Evolutionary conservation across 2,888 invertebrate genomes (phyloP).

Genomic region (Tenodera sinensis): DNA sequence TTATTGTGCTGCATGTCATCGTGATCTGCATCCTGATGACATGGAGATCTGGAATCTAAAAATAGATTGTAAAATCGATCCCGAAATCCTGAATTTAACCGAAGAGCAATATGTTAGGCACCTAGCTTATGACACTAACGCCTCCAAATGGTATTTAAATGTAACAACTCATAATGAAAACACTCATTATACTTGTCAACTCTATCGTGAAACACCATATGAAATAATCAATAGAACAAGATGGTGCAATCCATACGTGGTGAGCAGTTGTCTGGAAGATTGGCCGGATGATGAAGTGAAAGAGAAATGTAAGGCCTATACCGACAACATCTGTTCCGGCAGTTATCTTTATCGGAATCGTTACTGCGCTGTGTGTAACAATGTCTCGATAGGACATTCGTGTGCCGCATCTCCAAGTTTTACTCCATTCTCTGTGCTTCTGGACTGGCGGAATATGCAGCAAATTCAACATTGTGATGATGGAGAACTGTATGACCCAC

Average conservation of each 20-base stretch:
- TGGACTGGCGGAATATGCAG: too few species aligned
- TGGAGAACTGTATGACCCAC: too few species aligned
- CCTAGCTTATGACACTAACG: neutral
- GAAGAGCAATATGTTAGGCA: neutral
- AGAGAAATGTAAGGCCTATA: neutral
- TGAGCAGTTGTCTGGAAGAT: neutral
- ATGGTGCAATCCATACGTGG: neutral
- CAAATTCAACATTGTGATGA: too few species aligned
- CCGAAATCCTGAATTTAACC: too few species aligned
- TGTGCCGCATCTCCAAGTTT: neutral
- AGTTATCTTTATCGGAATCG: too few species aligned
- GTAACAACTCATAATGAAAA: neutral
- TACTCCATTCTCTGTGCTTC: too few species aligned
- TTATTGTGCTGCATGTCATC: too few species aligned
- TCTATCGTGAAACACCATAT: neutral
- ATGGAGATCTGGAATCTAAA: neutral
- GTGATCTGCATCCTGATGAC: too few species aligned
- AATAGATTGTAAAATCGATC: neutral
- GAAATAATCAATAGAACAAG: accelerated
- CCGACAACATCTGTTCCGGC: too few species aligned
- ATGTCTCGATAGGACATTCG: too few species aligned
- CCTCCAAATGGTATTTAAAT: too few species aligned
- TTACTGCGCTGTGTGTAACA: too few species aligned
- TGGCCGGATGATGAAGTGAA: neutral
- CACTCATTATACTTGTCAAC: neutral